Evolutionary conservation across 2,888 invertebrate species (phyloP).

Genomic region (Smittia sp.): DNA sequence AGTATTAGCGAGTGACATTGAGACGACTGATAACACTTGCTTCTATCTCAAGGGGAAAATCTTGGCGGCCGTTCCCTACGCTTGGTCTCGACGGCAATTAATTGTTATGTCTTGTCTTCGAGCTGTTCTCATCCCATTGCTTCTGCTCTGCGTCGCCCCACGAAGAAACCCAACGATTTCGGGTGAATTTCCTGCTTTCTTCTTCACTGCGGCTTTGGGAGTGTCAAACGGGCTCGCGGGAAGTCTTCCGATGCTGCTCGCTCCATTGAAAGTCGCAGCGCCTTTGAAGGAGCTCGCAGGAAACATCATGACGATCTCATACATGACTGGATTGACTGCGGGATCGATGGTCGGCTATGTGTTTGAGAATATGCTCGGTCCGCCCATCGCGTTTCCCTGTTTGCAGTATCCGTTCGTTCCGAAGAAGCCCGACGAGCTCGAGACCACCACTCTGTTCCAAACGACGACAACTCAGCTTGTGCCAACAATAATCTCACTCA

Average conservation of each 20-base stretch:
- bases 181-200: conserved; percentile 63
- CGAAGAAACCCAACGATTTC: conserved; percentile 70
- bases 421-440: conserved; percentile 33
- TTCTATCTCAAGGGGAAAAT: conserved; percentile 47
- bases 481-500: not conserved
- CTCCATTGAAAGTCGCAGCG: conserved; percentile 80
- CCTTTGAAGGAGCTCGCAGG: conserved; percentile 86
- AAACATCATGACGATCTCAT: conserved; percentile 92
- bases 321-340: conserved; percentile 80
- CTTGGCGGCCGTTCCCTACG: conserved; percentile 74
- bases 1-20: conserved; percentile 48
- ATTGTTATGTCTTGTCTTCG: conserved; percentile 72
- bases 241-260: conserved; percentile 89
- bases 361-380: conserved; percentile 64
- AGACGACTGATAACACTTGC: too few species aligned
- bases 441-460: conserved; percentile 2
- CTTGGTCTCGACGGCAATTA: conserved; percentile 78
- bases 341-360: conserved; percentile 83
- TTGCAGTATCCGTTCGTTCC: conserved; percentile 50
- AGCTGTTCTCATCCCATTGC: conserved; percentile 72
- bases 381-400: conserved; percentile 56
- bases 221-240: conserved; percentile 85
- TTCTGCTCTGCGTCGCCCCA: conserved; percentile 79
- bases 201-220: conserved; percentile 69
- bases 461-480: conserved; percentile 2